Evolutionary conservation across 2,113 vertebrate species (phyloP).

Genomic region (Psephotus haematonotus): DNA sequence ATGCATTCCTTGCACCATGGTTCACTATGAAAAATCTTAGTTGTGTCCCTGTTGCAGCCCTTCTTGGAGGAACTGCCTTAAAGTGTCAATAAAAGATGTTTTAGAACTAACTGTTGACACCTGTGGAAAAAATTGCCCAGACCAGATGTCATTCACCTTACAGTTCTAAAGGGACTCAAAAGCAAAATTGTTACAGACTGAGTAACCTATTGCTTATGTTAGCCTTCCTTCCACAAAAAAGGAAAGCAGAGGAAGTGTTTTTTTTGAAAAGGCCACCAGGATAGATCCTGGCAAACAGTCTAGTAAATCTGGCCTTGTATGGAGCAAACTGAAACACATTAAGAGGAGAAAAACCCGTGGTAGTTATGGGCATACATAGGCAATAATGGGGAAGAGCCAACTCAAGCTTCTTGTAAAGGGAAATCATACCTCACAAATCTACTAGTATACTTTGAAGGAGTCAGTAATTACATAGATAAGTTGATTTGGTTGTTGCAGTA

Average conservation of each 20-base stretch:
- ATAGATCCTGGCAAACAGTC: not conserved
- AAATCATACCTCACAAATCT: not conserved
- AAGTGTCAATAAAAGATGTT: not conserved
- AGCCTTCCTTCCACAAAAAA: not conserved
- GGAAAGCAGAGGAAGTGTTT: not conserved
- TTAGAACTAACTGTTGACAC: not conserved
- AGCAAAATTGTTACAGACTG: not conserved
- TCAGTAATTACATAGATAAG: not conserved
- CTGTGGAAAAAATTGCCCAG: not conserved
- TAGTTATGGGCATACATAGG: not conserved
- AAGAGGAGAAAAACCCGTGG: not conserved
- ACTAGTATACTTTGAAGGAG: not conserved
- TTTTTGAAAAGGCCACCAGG: not conserved
- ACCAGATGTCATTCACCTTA: not conserved
- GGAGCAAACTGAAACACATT: not conserved
- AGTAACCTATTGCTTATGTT: not conserved
- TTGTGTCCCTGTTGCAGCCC: not conserved
- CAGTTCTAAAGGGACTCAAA: not conserved
- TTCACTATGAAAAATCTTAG: not conserved
- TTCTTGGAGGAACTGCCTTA: not conserved
- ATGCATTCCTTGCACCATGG: not conserved
- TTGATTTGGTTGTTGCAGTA: not conserved
- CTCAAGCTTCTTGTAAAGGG: not conserved
- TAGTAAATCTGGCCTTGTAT: not conserved
- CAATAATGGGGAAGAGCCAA: not conserved